Evolutionary conservation across 2,113 vertebrate species (phyloP).

Genomic region (Syngnathus scovelli): DNA sequence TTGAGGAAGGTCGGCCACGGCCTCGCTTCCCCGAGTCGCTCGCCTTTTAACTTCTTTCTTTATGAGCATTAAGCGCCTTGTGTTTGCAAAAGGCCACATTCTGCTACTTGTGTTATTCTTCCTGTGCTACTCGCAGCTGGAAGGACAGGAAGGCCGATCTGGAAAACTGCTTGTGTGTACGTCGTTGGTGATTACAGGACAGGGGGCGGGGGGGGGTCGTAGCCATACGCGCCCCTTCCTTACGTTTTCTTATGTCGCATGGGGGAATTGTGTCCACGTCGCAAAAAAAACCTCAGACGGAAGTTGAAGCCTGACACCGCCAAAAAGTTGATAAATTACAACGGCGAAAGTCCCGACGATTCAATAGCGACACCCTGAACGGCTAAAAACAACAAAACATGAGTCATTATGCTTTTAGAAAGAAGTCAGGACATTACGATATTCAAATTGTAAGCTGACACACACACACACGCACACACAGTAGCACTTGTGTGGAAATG

Average conservation of each 20-base stretch:
- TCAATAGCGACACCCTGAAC: not conserved
- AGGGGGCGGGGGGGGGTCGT: not conserved
- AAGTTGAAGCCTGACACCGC: not conserved
- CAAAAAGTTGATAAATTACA: not conserved
- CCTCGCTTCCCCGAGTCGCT: not conserved
- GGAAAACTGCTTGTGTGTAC: not conserved
- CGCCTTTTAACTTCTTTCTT: not conserved
- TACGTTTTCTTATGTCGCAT: not conserved
- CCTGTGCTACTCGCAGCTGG: constrained; percentile 5
- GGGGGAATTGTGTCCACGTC: not conserved
- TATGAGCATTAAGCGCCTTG: not conserved
- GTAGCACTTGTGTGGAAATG: constrained; percentile 55
- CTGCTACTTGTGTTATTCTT: constrained; percentile 8
- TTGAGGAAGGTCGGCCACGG: not conserved
- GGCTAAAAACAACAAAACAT: not conserved
- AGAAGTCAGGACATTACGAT: too few relatives aligned
- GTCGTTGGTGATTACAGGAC: constrained; percentile 1
- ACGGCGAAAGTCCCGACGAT: not conserved
- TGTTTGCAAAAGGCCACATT: constrained; percentile 4
- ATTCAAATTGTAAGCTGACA: too few relatives aligned
- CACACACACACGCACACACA: constrained; percentile 8
- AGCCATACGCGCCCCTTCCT: not conserved
- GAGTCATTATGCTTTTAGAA: too few relatives aligned
- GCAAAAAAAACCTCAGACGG: not conserved
- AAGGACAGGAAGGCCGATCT: constrained; percentile 1